Conservation (phyloP, 1,140 invertebrate genomes). For the Pseudomyrmex sp. region DNA sequence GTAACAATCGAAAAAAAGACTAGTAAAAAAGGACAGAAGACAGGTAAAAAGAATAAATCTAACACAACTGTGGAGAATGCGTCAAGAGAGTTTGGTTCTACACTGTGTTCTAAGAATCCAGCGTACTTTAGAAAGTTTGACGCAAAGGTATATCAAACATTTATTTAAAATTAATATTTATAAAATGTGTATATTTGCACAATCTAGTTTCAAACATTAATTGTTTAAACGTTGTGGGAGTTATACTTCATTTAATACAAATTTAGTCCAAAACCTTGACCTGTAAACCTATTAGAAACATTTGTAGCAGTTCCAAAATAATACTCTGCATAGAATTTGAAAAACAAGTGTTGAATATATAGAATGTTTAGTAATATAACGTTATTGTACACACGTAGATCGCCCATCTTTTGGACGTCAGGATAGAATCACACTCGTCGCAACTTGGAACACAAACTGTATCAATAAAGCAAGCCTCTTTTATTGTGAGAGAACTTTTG, state of each 20-base stretch:
- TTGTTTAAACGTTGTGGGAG: not conserved
- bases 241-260: not conserved
- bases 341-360: too few relatives aligned
- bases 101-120: slow-evolving; percentile 81
- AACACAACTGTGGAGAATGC: slow-evolving; percentile 76
- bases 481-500: slow-evolving; percentile 81
- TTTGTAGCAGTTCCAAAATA: not conserved
- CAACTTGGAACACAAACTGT: slow-evolving; percentile 67
- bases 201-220: too few relatives aligned
- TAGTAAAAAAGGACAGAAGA: slow-evolving; percentile 77
- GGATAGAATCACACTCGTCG: slow-evolving; percentile 73
- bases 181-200: too few relatives aligned
- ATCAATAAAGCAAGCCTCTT: slow-evolving; percentile 81
- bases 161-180: not conserved
- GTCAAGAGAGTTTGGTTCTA: slow-evolving; percentile 78
- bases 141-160: slow-evolving; percentile 73
- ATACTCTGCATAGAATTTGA: too few relatives aligned
- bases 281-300: not conserved
- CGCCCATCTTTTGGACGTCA: slow-evolving; percentile 77
- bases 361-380: not conserved
- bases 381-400: slow-evolving; percentile 73
- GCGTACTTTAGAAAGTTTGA: slow-evolving; percentile 82
- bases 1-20: slow-evolving; percentile 78
- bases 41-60: slow-evolving; percentile 42
- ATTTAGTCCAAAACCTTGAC: not conserved